phyloP scores from a whole-genome alignment of 2,888 invertebrate genomes.

The Eumerus sabulonum region DNA sequence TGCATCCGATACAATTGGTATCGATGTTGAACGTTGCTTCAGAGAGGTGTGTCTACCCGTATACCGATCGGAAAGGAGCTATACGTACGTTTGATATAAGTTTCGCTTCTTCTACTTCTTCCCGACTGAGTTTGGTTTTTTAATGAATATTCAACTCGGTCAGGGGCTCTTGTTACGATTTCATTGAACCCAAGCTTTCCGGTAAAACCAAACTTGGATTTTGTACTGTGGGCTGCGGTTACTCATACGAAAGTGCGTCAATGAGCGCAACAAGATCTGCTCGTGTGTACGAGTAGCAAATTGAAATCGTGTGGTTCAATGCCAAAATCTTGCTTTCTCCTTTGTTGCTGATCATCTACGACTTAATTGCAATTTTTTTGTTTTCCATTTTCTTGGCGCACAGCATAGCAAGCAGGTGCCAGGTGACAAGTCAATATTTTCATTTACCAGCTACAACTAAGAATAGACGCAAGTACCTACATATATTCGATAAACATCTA shows the following conservation, averaged over 20 bases:
- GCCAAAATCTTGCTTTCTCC: slow-evolving; percentile 22
- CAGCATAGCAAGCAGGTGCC: slow-evolving; percentile 18
- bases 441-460: too few species aligned
- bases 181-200: slow-evolving; percentile 30
- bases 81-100: slow-evolving; percentile 11
- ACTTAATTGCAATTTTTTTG: background rate
- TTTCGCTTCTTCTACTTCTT: slow-evolving; percentile 4
- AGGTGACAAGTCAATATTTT: slow-evolving; percentile 22
- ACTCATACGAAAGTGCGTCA: slow-evolving; percentile 13
- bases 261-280: slow-evolving; percentile 16
- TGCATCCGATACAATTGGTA: slow-evolving; percentile 31
- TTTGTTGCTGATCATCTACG: background rate
- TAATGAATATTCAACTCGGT: slow-evolving; percentile 10
- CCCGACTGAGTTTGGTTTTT: background rate
- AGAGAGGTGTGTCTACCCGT: slow-evolving; percentile 32
- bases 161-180: slow-evolving; percentile 34
- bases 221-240: slow-evolving; percentile 7
- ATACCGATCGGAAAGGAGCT: slow-evolving; percentile 3
- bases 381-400: slow-evolving; percentile 24
- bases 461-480: too few species aligned
- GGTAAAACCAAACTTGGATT: slow-evolving; percentile 1
- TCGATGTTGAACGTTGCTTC: slow-evolving; percentile 25
- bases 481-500: too few species aligned
- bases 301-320: background rate
- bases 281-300: too few species aligned